Percentiles rank a stretch among this genome's conserved stretches.
These are phyloP conservation scores for Noctua janthe DNA, from an alignment of 2,888 invertebrate genomes.

Conservation along the genomic window DNA sequence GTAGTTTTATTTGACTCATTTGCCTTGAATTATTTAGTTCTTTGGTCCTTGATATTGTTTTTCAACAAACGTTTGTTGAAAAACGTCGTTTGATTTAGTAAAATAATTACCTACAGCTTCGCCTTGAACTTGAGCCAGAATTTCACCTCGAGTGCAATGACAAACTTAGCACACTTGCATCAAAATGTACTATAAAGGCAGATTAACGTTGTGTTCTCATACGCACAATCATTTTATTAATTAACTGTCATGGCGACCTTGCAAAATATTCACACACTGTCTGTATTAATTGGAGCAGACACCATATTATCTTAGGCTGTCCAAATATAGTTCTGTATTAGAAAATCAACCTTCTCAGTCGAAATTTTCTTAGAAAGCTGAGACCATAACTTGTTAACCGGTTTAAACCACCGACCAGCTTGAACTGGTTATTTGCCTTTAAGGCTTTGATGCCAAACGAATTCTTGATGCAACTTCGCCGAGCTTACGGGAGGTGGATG, in stretches of 20 bases:
- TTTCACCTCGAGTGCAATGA: background rate
- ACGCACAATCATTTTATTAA: background rate
- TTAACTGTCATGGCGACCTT: constrained; percentile 2
- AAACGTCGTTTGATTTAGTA: background rate
- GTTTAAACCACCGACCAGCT: constrained; percentile 30
- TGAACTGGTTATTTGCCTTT: constrained; percentile 28
- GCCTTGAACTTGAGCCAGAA: background rate
- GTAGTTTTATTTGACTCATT: background rate
- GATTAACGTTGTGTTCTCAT: background rate
- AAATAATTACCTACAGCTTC: background rate
- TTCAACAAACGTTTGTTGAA: background rate
- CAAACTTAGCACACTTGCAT: background rate
- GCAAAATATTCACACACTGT: constrained; percentile 1
- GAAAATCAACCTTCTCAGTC: background rate
- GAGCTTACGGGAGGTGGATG: constrained; percentile 47
- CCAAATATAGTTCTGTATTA: constrained; percentile 44
- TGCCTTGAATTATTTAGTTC: background rate
- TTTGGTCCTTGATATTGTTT: background rate
- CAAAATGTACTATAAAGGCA: background rate
- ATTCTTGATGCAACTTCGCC: constrained; percentile 59
- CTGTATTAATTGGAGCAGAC: constrained; percentile 2
- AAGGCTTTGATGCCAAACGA: constrained; percentile 43
- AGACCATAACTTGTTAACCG: constrained; percentile 29
- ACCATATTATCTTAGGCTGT: constrained; percentile 55
- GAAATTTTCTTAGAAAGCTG: constrained; percentile 35